These are phyloP conservation scores for Bursaphelenchus okinawaensis DNA, from an alignment of 2,888 invertebrate genomes.

Conservation along the genomic window DNA sequence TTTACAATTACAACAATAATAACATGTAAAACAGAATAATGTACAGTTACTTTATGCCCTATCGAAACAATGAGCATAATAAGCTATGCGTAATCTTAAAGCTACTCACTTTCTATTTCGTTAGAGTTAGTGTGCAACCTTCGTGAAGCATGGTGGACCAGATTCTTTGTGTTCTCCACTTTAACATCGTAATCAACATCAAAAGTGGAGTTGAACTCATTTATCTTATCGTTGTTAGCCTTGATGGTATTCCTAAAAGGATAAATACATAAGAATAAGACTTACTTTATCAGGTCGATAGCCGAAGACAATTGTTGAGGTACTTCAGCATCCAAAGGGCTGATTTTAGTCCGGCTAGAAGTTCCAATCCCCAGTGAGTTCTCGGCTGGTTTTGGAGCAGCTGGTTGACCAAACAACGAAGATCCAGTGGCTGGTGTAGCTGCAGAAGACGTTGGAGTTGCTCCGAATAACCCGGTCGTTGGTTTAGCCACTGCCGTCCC, in stretches of 20 bases:
- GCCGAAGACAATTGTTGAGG: not conserved
- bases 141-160: not conserved
- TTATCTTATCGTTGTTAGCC: not conserved
- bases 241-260: not conserved
- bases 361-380: not conserved
- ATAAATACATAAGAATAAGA: not conserved
- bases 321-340: not conserved
- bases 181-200: not conserved
- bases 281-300: not conserved
- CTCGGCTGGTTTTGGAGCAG: not conserved
- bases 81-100: not conserved
- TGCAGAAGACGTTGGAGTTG: not conserved
- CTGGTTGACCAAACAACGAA: not conserved
- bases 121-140: not conserved
- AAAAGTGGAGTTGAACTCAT: not conserved
- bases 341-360: not conserved
- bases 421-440: not conserved
- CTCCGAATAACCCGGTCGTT: not conserved
- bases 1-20: too few relatives aligned
- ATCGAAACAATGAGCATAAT: too few relatives aligned
- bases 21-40: too few relatives aligned
- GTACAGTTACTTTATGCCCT: too few relatives aligned
- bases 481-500: not conserved
- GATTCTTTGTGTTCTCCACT: not conserved
- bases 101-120: not conserved